Evolutionary conservation across 2,888 invertebrate genomes (phyloP), one percentile per base, ranked within the genome.

Genomic region (Julus scanicus): DNA sequence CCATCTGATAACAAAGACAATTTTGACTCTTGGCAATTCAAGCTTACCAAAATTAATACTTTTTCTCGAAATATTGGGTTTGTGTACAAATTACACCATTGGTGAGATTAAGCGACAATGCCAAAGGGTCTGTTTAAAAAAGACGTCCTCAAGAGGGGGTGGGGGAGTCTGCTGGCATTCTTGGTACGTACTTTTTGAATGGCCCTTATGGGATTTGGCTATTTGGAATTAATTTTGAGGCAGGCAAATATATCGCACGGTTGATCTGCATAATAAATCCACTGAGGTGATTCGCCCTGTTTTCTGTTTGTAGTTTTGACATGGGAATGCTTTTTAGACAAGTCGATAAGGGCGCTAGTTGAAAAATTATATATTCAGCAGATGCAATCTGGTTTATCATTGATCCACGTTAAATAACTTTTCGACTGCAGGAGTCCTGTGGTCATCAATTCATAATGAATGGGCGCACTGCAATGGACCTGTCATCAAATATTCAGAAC

Each of bases 351-450:
- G n/a, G 63, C 63, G n/a, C 63, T 63, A n/a, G 63, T 63, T 63
- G 63, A 20, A n/a, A 63, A 63, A n/a, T 63, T 63, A 63, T 63
- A 63, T 63, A 63, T 63, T 17, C 63, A 63, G 63, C 63, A 63
- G 63, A 63, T 63, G 63, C 1, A 63, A 63, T 63, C 63, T 63
- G 63, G 63, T 63, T 48, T 63, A 63, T 63, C 63, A n/a, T n/a
- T 63, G n/a, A 63, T 63, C 63, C n/a, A 63, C 17, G n/a, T 63
- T 63, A 63, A 63, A 63, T 63, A 63, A 63, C 63, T n/a, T 63
- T 63, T 17, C 63, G 2, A 8, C 63, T 17, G 63, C 63, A 15
- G 53, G 11, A 53, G 53, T 8, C 20, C 13, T 20, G n/a, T n/a
- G 63, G 63, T 17, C 63, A n/a, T 63, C 63, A 63, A n/a, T 63